Percentiles rank a stretch among this genome's conserved stretches.
phyloP scores from a whole-genome alignment of 2,888 invertebrate genomes.

The Atethmia centrago region DNA sequence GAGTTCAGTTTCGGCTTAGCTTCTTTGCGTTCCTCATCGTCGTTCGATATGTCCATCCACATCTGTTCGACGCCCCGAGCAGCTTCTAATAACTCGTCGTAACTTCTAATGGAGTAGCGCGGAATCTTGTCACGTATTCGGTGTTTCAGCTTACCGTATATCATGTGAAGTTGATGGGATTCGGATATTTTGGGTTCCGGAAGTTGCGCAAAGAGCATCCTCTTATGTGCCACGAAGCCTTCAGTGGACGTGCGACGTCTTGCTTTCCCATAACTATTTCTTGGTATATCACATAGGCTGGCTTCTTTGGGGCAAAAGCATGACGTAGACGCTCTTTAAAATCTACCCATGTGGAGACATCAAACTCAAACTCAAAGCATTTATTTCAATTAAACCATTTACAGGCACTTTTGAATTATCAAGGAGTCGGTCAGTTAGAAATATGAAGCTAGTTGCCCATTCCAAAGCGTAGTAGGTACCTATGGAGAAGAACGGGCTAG shows the following conservation, averaged over 20 bases:
- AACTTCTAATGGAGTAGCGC: not conserved
- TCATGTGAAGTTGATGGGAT: slow-evolving; percentile 28
- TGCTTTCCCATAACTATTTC: not conserved
- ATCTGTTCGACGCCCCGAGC: slow-evolving; percentile 18
- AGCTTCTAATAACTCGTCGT: slow-evolving; percentile 18
- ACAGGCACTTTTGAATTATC: too few relatives aligned
- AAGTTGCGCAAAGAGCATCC: slow-evolving; percentile 13
- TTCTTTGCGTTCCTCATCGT: too few relatives aligned
- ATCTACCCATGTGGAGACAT: slow-evolving; percentile 5
- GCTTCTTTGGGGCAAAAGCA: slow-evolving; percentile 24
- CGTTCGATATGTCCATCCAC: not conserved
- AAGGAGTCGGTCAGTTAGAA: too few relatives aligned
- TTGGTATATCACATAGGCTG: not conserved
- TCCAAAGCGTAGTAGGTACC: too few relatives aligned
- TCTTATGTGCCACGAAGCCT: slow-evolving; percentile 16
- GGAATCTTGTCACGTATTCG: not conserved
- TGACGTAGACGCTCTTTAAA: slow-evolving; percentile 15
- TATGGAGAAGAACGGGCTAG: too few relatives aligned
- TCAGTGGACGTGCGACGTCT: not conserved
- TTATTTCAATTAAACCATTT: too few relatives aligned
- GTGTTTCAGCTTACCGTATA: not conserved
- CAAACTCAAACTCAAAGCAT: too few relatives aligned
- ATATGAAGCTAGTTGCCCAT: too few relatives aligned
- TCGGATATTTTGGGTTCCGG: slow-evolving; percentile 18
- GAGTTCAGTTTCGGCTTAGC: too few relatives aligned